Percentiles rank a stretch among this genome's conserved stretches.
Conservation (phyloP, 2,888 invertebrate species). For the Drosophila anomalata region DNA sequence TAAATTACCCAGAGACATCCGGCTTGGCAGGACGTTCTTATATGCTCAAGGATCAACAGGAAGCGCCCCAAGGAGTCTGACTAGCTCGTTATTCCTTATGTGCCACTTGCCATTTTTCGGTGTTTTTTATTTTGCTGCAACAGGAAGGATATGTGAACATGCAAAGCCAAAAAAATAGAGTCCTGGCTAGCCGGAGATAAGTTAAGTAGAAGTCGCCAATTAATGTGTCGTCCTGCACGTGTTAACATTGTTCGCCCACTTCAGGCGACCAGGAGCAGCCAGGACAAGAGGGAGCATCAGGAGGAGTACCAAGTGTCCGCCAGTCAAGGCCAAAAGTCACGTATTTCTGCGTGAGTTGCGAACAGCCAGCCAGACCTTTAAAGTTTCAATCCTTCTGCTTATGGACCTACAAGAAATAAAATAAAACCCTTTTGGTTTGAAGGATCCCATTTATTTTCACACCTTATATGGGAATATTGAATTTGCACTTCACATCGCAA, state of each 20-base stretch:
- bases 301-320: slow-evolving; percentile 15
- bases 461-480: not conserved
- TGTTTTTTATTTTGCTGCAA: slow-evolving; percentile 50
- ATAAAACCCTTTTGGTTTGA: not conserved
- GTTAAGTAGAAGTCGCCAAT: slow-evolving; percentile 70
- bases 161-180: slow-evolving; percentile 30
- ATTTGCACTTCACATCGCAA: not conserved
- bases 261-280: slow-evolving; percentile 19
- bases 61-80: slow-evolving; percentile 66
- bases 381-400: not conserved
- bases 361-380: not conserved
- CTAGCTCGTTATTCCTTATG: slow-evolving; percentile 22
- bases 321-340: slow-evolving; percentile 59
- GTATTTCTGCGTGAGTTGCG: slow-evolving; percentile 62
- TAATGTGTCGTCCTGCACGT: slow-evolving; percentile 66
- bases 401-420: not conserved
- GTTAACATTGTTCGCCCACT: slow-evolving; percentile 60
- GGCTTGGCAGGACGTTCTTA: slow-evolving; percentile 54
- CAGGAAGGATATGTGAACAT: slow-evolving; percentile 62
- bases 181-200: slow-evolving; percentile 68
- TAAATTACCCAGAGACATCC: slow-evolving; percentile 80
- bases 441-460: not conserved
- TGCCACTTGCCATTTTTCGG: slow-evolving; percentile 34
- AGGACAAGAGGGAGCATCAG: not conserved
- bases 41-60: slow-evolving; percentile 72